Percentiles rank a stretch among this genome's conserved stretches.
Conservation (phyloP, 2,888 invertebrate genomes). For the Uropetala carovei region DNA sequence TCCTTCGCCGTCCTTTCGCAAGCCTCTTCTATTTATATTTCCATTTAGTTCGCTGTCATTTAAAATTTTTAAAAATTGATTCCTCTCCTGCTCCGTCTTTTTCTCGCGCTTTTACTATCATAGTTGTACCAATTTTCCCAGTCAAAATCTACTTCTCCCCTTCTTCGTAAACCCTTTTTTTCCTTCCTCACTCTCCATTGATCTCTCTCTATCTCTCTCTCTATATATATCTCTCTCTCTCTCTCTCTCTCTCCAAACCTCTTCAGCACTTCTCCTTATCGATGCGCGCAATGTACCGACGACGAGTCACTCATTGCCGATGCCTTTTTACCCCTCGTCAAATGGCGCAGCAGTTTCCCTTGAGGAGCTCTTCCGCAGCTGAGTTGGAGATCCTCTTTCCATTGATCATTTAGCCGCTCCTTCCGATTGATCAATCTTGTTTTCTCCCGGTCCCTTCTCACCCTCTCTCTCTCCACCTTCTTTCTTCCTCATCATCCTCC, state of each 20-base stretch:
- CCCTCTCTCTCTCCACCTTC: neutral
- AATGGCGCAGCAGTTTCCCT: conserved; percentile 20
- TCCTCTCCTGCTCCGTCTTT: neutral
- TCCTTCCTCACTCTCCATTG: neutral
- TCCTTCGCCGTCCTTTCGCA: too few relatives aligned
- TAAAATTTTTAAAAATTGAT: neutral
- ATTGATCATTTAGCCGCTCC: neutral
- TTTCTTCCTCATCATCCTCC: neutral
- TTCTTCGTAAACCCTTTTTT: too few relatives aligned
- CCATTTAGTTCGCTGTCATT: too few relatives aligned
- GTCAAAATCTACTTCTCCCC: neutral
- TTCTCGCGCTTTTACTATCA: neutral
- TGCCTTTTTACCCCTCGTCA: conserved; percentile 28
- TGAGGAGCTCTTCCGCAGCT: neutral
- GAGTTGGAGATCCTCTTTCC: neutral
- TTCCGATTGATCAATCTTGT: neutral
- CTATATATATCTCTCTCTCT: neutral
- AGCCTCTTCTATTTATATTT: too few relatives aligned
- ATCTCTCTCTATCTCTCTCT: neutral
- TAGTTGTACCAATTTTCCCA: neutral
- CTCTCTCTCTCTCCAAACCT: neutral
- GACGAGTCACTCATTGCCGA: conserved; percentile 18
- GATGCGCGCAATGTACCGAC: neutral
- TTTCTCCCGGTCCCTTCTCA: too few relatives aligned
- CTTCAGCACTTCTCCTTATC: neutral